phyloP scores from a whole-genome alignment of 2,113 vertebrate species.

The Amblyornis subalaris region DNA sequence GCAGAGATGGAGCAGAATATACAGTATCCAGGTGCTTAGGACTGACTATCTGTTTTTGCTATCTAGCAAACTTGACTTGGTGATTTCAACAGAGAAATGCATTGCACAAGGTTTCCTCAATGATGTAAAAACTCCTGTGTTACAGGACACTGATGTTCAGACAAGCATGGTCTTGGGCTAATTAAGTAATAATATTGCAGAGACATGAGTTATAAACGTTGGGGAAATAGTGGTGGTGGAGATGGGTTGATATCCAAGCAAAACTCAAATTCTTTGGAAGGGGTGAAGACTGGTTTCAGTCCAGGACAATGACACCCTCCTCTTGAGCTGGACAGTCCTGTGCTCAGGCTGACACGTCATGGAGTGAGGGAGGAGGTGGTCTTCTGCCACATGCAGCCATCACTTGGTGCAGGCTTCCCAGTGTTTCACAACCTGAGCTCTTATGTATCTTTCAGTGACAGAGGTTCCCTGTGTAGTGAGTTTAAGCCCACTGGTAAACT shows the following conservation, averaged over 20 bases:
- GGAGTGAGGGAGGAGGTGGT: neutral
- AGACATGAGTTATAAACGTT: neutral
- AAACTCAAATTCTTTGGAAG: neutral
- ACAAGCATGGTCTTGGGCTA: neutral
- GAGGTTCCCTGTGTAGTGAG: neutral
- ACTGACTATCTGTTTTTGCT: neutral
- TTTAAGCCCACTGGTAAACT: neutral
- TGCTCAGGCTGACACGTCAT: neutral
- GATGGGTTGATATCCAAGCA: neutral
- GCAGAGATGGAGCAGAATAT: neutral
- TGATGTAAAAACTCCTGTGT: neutral
- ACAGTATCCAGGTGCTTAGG: neutral
- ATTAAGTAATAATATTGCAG: neutral
- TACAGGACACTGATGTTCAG: rapidly evolving
- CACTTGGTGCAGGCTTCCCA: neutral
- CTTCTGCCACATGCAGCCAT: neutral
- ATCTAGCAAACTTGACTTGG: neutral
- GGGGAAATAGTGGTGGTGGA: neutral
- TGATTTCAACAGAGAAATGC: neutral
- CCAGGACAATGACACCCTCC: neutral
- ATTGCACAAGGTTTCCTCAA: neutral
- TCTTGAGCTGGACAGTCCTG: neutral
- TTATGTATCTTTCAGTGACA: neutral
- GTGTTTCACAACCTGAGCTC: neutral
- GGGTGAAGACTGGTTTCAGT: neutral